These are phyloP conservation scores for Drosophila saltans DNA, from an alignment of 1,140 invertebrate genomes.

Conservation along the genomic window DNA sequence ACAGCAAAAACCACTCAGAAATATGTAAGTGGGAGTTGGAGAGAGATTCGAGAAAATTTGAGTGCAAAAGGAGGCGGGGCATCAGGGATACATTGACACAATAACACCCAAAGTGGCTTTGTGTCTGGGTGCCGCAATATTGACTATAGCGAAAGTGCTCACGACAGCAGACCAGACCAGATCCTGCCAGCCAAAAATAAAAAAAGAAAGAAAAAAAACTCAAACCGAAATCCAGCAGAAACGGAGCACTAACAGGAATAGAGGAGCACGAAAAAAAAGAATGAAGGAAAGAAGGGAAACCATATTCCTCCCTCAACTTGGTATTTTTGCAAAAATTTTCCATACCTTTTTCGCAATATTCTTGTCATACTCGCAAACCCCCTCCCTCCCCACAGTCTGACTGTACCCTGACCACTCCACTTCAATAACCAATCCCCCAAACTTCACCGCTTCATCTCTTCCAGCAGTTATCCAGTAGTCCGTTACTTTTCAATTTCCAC, in stretches of 20 bases:
- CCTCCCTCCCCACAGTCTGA: background rate
- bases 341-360: slow-evolving; percentile 77
- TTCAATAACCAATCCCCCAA: background rate
- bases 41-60: slow-evolving; percentile 15
- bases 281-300: background rate
- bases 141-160: slow-evolving; percentile 76
- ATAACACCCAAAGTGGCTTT: slow-evolving; percentile 81
- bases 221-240: background rate
- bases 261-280: background rate
- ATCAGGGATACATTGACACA: slow-evolving; percentile 70
- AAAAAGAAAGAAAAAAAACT: slow-evolving; percentile 1
- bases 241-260: background rate
- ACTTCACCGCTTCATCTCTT: background rate
- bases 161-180: slow-evolving; percentile 55
- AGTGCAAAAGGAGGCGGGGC: background rate
- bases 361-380: slow-evolving; percentile 25
- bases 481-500: slow-evolving; percentile 80
- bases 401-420: too few species aligned
- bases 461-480: slow-evolving; percentile 45
- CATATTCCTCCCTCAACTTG: slow-evolving; percentile 26
- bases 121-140: slow-evolving; percentile 74
- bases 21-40: slow-evolving; percentile 3
- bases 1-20: slow-evolving; percentile 64
- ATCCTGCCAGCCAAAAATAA: background rate
- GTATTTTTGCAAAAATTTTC: slow-evolving; percentile 79